Evolutionary conservation across 2,888 invertebrate species (phyloP).

Genomic region (Oxytorus armatus): DNA sequence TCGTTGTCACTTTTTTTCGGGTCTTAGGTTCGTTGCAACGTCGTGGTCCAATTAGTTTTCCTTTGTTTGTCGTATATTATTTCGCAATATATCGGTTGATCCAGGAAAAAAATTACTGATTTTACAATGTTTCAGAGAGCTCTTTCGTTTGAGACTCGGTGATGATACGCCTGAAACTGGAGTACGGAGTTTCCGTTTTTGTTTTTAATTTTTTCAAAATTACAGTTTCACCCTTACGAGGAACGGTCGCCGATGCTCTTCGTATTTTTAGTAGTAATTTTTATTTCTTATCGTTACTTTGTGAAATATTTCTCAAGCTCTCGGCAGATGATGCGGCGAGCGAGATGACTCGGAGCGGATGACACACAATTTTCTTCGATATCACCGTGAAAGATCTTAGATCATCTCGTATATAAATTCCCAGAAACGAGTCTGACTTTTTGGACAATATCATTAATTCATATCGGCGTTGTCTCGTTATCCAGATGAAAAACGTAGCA

Average conservation of each 20-base stretch:
- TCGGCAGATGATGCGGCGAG: not conserved
- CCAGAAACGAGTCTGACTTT: slow-evolving; percentile 27
- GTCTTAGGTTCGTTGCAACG: not conserved
- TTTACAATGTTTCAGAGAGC: slow-evolving; percentile 35
- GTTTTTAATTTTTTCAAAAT: slow-evolving; percentile 20
- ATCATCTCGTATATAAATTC: slow-evolving; percentile 49
- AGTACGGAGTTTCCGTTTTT: not conserved
- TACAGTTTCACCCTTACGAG: slow-evolving; percentile 21
- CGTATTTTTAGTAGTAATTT: slow-evolving; percentile 24
- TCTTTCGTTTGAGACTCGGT: not conserved
- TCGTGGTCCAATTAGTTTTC: not conserved
- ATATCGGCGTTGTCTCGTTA: slow-evolving; percentile 65
- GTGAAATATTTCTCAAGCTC: not conserved
- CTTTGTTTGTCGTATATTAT: slow-evolving; percentile 36
- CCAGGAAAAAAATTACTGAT: slow-evolving; percentile 8
- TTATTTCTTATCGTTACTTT: slow-evolving; percentile 2
- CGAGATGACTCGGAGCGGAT: not conserved
- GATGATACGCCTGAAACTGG: slow-evolving; percentile 1
- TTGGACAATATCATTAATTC: slow-evolving; percentile 30
- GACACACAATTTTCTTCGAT: not conserved
- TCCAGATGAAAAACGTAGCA: slow-evolving; percentile 81
- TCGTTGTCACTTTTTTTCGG: not conserved
- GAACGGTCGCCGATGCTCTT: not conserved
- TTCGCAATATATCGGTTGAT: slow-evolving; percentile 13
- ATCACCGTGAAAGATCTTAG: slow-evolving; percentile 51